Conservation (phyloP, 1,140 invertebrate species). For the Calephelis virginiensis region DNA sequence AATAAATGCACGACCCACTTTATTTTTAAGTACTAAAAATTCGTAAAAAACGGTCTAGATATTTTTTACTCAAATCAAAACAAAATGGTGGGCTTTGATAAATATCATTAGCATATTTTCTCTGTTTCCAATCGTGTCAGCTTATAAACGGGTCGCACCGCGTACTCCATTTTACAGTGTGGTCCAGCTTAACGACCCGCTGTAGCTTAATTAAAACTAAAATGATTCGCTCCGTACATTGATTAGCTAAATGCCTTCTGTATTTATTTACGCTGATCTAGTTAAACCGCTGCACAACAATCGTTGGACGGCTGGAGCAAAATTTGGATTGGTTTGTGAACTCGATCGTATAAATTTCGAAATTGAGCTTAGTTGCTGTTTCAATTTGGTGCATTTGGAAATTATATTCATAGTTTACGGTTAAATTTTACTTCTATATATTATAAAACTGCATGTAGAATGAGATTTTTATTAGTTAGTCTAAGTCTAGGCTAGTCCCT, state of each 20-base stretch:
- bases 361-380: neutral
- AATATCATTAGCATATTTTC: conserved; percentile 9
- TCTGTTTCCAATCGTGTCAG: conserved; percentile 24
- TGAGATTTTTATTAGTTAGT: neutral
- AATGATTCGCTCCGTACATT: conserved; percentile 54
- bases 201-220: conserved; percentile 73
- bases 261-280: conserved; percentile 39
- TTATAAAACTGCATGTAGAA: neutral
- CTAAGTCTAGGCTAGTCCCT: too few relatives aligned
- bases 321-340: too few relatives aligned
- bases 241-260: conserved; percentile 37
- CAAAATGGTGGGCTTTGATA: neutral
- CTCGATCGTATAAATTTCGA: too few relatives aligned
- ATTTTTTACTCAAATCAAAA: neutral
- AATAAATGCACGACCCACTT: too few relatives aligned
- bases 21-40: too few relatives aligned
- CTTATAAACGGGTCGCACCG: conserved; percentile 56
- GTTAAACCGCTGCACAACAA: conserved; percentile 15
- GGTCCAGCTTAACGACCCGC: conserved; percentile 49
- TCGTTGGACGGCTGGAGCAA: neutral
- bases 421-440: neutral
- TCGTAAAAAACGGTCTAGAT: neutral
- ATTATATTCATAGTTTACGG: neutral
- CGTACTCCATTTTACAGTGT: conserved; percentile 57
- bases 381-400: too few relatives aligned